Conservation (phyloP, 2,888 invertebrate genomes). For the Pollenia griseotomentosa region DNA sequence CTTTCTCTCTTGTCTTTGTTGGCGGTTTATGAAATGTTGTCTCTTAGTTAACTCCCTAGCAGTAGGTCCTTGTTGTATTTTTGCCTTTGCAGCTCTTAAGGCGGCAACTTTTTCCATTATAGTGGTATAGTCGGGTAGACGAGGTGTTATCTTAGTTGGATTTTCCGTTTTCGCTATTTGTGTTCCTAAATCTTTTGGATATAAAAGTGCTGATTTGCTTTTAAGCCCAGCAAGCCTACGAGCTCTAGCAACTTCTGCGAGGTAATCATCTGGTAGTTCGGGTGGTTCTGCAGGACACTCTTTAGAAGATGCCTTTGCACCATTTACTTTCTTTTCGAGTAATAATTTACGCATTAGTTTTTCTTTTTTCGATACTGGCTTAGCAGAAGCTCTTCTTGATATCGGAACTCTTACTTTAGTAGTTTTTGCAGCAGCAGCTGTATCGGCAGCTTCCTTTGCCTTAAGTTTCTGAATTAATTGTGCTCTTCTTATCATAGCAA, state of each 20-base stretch:
- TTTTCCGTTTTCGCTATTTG: no score
- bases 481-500: slow-evolving; percentile 56
- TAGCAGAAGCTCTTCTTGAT: slow-evolving; percentile 1
- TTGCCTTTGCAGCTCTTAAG: slow-evolving; percentile 14
- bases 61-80: slow-evolving; percentile 10
- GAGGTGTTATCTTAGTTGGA: neutral
- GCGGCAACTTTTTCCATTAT: slow-evolving; percentile 39
- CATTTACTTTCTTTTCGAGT: slow-evolving; percentile 8
- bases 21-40: slow-evolving; percentile 52
- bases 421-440: neutral
- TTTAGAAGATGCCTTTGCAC: neutral
- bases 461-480: slow-evolving; percentile 49
- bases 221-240: slow-evolving; percentile 48
- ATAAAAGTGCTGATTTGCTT: neutral
- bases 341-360: slow-evolving; percentile 8
- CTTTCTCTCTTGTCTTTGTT: slow-evolving; percentile 37
- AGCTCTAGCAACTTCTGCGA: slow-evolving; percentile 41
- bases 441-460: slow-evolving; percentile 29
- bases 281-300: slow-evolving; percentile 35
- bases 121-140: slow-evolving; percentile 17
- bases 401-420: slow-evolving; percentile 26
- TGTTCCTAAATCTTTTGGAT: neutral
- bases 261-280: slow-evolving; percentile 15
- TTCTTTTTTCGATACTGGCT: slow-evolving; percentile 1
- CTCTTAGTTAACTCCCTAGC: slow-evolving; percentile 38